Evolutionary conservation across 2,113 vertebrate genomes (phyloP), one percentile per base, ranked within the genome.

Genomic region (Himantopus leucocephalus): DNA sequence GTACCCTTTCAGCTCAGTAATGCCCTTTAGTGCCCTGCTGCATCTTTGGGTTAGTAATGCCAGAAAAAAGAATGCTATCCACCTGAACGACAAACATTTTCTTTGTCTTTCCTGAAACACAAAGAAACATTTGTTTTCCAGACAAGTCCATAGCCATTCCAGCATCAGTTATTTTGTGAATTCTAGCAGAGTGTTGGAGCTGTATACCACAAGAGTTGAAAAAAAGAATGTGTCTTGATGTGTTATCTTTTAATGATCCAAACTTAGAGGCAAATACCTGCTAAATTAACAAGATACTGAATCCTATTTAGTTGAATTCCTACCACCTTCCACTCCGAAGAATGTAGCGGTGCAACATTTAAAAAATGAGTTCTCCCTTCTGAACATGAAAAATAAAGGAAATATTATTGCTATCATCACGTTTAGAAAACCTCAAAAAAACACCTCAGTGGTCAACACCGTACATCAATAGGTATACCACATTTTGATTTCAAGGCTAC

Each of bases 391-490:
- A 58, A 85, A 81, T 59, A 58, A 67, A 63, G 19, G 45, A 86
- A 91, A 64, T 73, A 22, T 24, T 47, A 21, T 27, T 53, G 43
- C 14, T 85, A 14, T 70, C 20, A 48, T 64, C 35, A 35, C 16
- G 48, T 47, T 67, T 76, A 37, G 39, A 73, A 76, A 92, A n/a
- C 32, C 21, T 48, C 24, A 70, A 30, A 60, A 80, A 9, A 15
- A 0, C 5, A 0, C 5, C 10, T 50, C 55, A 50, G 7, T 34
- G 29, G 27, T 60, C 52, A 29, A 43, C 20, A 18, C 17, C 15
- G 5, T 63, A 34, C 17, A 24, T 73, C 39, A 35, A 12, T 48
- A 43, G 27, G 24, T 62, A 39, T 12, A 66, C 6, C 41, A 24
- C 14, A 5, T 85, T 83, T 41, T 3, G 5, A 76, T 75, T 92